Evolutionary conservation across 1,140 invertebrate genomes (phyloP), one percentile per base, ranked within the genome.

Genomic region (Drosophila pectinifera): DNA sequence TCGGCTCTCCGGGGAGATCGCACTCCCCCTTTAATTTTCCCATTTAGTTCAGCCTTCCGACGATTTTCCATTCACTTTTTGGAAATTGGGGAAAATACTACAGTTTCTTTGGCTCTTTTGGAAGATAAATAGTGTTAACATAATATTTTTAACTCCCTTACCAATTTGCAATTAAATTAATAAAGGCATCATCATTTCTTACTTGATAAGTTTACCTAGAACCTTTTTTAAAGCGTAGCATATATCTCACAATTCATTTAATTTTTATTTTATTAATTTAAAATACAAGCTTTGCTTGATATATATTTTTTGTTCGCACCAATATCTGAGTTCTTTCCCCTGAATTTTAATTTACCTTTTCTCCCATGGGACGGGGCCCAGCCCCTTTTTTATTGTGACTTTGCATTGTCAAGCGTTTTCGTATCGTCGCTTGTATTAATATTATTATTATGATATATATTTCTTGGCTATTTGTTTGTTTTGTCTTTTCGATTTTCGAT

Each of bases 381-480:
- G 28, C 28, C 28, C 8, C 28, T 46, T 58, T 22, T 46, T 34
- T 34, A 55, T 46, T 45, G 8, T 20, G 42, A 39, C 57, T 59
- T 49, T 1, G 24, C 45, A 72, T 73, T 70, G 65, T 51, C 57
- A 39, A 59, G 46, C 31, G 11, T 36, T 53, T 53, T 22, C 16
- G n/a, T 36, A 51, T 36, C 18, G 18, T 51, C 4, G 26, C 58
- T 64, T 75, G 58, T 64, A 73, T 53, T 86, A 76, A 69, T 77
- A 68, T 68, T 75, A 75, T 67, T 76, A 61, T 77, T 54, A 61
- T 51, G 51, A 67, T 51, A 43, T 53, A 70, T 55, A 69, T 68
- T 51, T 11, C 46, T 41, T 14, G 39, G 39, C 26, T 48, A 63
- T 57, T 46, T 78, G 61, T 57, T 51, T 73, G 45, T 62, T 65